phyloP scores from a whole-genome alignment of 2,888 invertebrate species.

The Polylopha cassiicola region DNA sequence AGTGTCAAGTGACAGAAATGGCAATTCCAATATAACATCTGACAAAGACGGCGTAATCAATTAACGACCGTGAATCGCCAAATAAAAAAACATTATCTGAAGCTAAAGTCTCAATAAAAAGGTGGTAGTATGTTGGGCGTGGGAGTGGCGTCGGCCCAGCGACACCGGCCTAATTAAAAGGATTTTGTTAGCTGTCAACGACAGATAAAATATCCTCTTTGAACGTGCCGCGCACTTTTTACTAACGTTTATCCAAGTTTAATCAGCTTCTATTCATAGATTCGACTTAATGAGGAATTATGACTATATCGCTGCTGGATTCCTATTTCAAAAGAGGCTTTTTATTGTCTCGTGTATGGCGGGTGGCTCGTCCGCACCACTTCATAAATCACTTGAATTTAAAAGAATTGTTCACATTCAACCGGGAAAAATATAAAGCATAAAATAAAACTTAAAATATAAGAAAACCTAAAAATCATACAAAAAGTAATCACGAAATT shows the following conservation, averaged over 20 bases:
- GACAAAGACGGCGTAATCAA: constrained; percentile 17
- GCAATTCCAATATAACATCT: constrained; percentile 3
- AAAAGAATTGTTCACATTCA: too few species aligned
- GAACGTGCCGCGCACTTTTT: constrained; percentile 45
- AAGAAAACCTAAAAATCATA: too few species aligned
- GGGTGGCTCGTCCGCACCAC: too few species aligned
- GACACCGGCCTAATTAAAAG: constrained; percentile 69
- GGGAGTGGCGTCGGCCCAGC: constrained; percentile 40
- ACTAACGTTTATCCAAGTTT: constrained; percentile 15
- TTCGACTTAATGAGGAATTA: constrained; percentile 11
- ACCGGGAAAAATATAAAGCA: too few species aligned
- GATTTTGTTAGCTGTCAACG: constrained; percentile 75
- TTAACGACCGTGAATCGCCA: constrained; percentile 13
- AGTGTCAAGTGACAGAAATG: neutral
- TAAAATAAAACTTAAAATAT: too few species aligned
- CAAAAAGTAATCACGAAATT: too few species aligned
- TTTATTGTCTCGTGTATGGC: too few species aligned
- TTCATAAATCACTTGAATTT: too few species aligned
- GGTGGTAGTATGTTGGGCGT: constrained; percentile 35
- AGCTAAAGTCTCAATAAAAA: constrained; percentile 27
- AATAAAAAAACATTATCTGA: constrained; percentile 17
- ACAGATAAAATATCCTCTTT: constrained; percentile 62
- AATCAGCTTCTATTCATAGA: constrained; percentile 18
- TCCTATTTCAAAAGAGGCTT: constrained; percentile 1
- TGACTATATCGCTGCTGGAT: constrained; percentile 7